A percentile compares a stretch with the other conserved stretches of the same genome.
Evolutionary conservation across 2,888 invertebrate species (phyloP).

Genomic region (Cantharis rufa): DNA sequence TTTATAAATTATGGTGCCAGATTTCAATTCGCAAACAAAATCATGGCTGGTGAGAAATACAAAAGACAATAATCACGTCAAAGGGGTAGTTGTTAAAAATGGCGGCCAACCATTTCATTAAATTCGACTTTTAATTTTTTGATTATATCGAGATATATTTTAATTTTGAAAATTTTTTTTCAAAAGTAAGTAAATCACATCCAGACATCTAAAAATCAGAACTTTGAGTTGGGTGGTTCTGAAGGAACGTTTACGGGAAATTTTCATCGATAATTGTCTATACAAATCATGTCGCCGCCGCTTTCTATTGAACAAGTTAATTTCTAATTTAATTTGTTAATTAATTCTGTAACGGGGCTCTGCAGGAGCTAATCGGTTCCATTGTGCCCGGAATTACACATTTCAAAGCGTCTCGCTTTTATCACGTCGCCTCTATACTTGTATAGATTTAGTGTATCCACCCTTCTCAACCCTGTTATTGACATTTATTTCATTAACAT

Average conservation of each 20-base stretch:
- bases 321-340: constrained; percentile 62
- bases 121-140: not conserved
- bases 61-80: not conserved
- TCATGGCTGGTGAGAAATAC: not conserved
- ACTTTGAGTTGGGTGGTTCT: not conserved
- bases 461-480: constrained; percentile 46
- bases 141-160: not conserved
- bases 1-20: not conserved
- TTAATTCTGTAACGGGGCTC: constrained; percentile 56
- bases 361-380: constrained; percentile 55
- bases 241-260: not conserved
- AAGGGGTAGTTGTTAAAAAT: not conserved
- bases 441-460: constrained; percentile 41
- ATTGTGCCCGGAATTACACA: constrained; percentile 55
- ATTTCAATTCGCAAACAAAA: not conserved
- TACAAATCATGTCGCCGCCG: constrained; percentile 30
- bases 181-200: not conserved
- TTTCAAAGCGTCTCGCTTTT: constrained; percentile 44
- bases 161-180: not conserved
- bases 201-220: not conserved
- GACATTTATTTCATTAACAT: constrained; percentile 50
- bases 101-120: not conserved
- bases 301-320: constrained; percentile 57
- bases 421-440: constrained; percentile 40
- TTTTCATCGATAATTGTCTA: constrained; percentile 28